phyloP scores from a whole-genome alignment of 92 coral and sea anemone species.

The Paragorgia papillata region DNA sequence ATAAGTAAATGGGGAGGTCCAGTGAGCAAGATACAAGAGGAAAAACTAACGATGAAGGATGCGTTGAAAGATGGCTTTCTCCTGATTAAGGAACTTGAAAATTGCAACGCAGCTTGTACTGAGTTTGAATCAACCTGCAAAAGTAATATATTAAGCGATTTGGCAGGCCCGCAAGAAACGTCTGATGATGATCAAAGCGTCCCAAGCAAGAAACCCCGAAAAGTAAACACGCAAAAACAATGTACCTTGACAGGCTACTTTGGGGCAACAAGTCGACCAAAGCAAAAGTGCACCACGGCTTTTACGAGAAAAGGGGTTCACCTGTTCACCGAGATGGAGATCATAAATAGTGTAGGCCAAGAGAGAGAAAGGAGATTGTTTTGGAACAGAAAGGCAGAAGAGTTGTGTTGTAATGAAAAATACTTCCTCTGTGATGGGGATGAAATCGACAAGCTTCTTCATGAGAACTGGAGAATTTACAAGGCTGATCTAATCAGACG shows the following conservation, averaged over 20 bases:
- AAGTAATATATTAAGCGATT: too few relatives aligned
- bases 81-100: not conserved
- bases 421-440: constrained; percentile 25
- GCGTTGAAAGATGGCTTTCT: too few relatives aligned
- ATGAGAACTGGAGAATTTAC: constrained; percentile 54
- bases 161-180: constrained; percentile 5
- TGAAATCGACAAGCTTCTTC: constrained; percentile 51
- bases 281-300: constrained; percentile 32
- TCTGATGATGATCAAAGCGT: constrained; percentile 27
- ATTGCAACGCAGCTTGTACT: not conserved
- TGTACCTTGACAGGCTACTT: constrained; percentile 46
- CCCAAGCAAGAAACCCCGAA: constrained; percentile 3
- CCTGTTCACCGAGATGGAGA: constrained; percentile 39
- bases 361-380: constrained; percentile 53
- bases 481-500: constrained; percentile 41
- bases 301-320: constrained; percentile 55
- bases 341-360: constrained; percentile 24
- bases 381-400: constrained; percentile 57
- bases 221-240: constrained; percentile 37
- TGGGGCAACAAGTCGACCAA: constrained; percentile 48
- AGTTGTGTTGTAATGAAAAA: constrained; percentile 40
- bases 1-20: constrained; percentile 43
- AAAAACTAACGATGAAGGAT: constrained; percentile 28
- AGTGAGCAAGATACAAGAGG: constrained; percentile 49
- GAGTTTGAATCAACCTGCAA: too few relatives aligned